phyloP scores from a whole-genome alignment of 2,113 vertebrate species.

The Bungarus multicinctus region DNA sequence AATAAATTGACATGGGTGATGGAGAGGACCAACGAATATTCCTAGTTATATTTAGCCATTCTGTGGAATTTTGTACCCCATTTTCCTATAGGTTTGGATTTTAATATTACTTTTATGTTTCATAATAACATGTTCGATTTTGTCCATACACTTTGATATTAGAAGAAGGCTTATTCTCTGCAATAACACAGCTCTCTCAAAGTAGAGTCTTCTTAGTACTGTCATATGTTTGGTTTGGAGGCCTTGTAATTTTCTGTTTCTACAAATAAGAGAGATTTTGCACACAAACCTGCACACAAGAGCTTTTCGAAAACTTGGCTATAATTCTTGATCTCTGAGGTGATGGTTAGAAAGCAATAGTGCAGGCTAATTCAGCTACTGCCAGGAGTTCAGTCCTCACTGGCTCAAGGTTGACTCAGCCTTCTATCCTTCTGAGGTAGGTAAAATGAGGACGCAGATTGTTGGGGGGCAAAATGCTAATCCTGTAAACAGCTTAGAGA shows the following conservation, averaged over 20 bases:
- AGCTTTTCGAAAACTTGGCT: neutral
- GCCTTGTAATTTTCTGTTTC: neutral
- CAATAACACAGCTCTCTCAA: neutral
- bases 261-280: neutral
- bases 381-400: too few relatives aligned
- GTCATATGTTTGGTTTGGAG: neutral
- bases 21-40: neutral
- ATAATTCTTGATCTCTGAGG: neutral
- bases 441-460: too few relatives aligned
- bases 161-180: neutral
- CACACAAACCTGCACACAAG: neutral
- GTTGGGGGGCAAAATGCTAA: too few relatives aligned
- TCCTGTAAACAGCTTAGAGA: too few relatives aligned
- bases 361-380: too few relatives aligned
- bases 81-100: neutral
- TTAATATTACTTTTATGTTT: neutral
- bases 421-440: too few relatives aligned
- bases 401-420: too few relatives aligned
- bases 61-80: neutral
- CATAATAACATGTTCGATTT: neutral
- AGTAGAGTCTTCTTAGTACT: neutral
- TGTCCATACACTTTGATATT: neutral
- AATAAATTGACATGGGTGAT: neutral
- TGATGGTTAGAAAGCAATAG: neutral
- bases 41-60: neutral